Conservation (phyloP, 2,797 vertebrate genomes). For the Columba guinea region DNA sequence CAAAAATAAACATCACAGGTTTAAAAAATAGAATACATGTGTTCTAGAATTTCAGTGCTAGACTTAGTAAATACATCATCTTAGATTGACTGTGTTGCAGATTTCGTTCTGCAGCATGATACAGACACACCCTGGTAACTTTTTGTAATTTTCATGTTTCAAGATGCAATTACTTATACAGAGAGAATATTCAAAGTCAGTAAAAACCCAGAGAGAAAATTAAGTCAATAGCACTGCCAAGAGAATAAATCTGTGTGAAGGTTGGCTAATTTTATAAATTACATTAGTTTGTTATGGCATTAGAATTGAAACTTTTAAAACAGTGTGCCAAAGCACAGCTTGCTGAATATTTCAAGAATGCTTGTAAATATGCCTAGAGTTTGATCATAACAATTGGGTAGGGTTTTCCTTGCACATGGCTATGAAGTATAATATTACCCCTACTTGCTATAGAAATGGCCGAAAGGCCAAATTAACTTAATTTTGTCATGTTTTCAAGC, state of each 20-base stretch:
- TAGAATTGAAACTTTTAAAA: neutral
- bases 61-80: neutral
- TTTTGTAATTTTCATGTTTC: neutral
- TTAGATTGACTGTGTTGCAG: neutral
- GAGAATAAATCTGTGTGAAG: neutral
- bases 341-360: neutral
- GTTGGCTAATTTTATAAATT: neutral
- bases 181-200: neutral
- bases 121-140: neutral
- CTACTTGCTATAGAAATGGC: neutral
- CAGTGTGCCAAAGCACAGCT: neutral
- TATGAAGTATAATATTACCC: neutral
- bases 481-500: neutral
- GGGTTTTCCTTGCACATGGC: neutral
- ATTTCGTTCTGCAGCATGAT: neutral
- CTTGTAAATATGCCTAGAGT: neutral
- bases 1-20: neutral
- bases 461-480: neutral
- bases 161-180: neutral
- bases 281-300: neutral
- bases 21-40: neutral
- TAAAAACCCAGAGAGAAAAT: neutral
- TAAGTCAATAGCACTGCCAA: neutral
- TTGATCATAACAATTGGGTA: neutral
- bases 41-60: neutral